Percentiles rank a stretch among this genome's conserved stretches.
Evolutionary conservation across 2,797 vertebrate genomes (phyloP).

Genomic region (Hoplostethus mediterraneus): DNA sequence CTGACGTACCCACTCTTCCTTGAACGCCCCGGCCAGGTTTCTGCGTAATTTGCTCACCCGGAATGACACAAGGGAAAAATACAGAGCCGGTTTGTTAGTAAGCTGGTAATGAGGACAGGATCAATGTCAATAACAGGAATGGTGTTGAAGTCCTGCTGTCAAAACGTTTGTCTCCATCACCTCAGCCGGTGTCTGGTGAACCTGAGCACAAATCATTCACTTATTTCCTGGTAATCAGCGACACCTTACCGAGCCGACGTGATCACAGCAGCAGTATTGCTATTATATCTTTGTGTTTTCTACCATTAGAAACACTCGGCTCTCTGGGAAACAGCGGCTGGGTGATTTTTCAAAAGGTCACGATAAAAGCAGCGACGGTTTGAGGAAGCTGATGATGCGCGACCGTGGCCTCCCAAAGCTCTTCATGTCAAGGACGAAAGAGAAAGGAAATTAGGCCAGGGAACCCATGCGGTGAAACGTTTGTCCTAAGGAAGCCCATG

Average conservation of each 20-base stretch:
- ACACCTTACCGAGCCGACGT: constrained; percentile 32
- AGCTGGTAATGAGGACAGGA: too few relatives aligned
- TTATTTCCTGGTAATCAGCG: constrained; percentile 38
- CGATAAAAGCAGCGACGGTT: neutral
- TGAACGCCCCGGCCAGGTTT: constrained; percentile 1
- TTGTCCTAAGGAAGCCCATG: too few relatives aligned
- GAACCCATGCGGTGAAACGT: too few relatives aligned
- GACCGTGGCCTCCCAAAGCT: too few relatives aligned
- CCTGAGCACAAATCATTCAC: neutral
- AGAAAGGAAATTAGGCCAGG: too few relatives aligned
- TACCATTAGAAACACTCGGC: constrained; percentile 43
- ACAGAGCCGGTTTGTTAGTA: too few relatives aligned
- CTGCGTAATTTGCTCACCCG: neutral
- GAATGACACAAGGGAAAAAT: constrained; percentile 2
- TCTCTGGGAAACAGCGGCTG: constrained; percentile 9
- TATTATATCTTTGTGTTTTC: constrained; percentile 45
- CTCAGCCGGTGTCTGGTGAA: neutral
- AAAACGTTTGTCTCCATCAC: neutral
- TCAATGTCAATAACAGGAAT: too few relatives aligned
- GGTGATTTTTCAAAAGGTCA: constrained; percentile 4
- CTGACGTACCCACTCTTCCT: constrained; percentile 20
- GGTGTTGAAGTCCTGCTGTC: too few relatives aligned
- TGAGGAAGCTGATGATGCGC: too few relatives aligned
- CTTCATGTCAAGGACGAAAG: too few relatives aligned
- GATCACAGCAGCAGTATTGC: constrained; percentile 60